These are phyloP conservation scores for Xiphorhynchus elegans DNA, from an alignment of 2,113 vertebrate genomes.

Conservation along the genomic window DNA sequence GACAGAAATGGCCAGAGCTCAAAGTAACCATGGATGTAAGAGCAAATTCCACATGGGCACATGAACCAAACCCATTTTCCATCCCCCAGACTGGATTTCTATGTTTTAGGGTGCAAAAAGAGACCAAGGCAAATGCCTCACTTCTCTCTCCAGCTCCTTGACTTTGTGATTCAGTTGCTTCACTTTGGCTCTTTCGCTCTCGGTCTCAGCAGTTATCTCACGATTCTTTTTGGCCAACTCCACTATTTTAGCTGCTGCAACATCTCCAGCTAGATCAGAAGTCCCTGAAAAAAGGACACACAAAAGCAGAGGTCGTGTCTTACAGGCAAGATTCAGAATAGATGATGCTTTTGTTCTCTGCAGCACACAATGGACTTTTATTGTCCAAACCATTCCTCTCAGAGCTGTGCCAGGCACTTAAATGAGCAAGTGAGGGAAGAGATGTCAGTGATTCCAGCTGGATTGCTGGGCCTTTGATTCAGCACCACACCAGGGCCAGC, in stretches of 20 bases:
- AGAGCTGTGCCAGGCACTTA: slow-evolving; percentile 49
- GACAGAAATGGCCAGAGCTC: background rate
- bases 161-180: slow-evolving; percentile 82
- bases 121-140: slow-evolving; percentile 48
- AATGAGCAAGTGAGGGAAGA: background rate
- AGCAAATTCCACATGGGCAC: background rate
- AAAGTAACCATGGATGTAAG: background rate
- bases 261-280: slow-evolving; percentile 81
- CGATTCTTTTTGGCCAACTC: slow-evolving; percentile 91
- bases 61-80: background rate
- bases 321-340: background rate
- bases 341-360: background rate
- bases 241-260: slow-evolving; percentile 89
- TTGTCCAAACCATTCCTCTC: background rate
- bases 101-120: background rate
- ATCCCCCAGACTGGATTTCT: background rate
- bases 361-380: background rate
- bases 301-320: background rate
- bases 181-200: slow-evolving; percentile 81
- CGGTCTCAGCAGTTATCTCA: slow-evolving; percentile 80
- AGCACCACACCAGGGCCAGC: background rate
- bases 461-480: background rate
- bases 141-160: slow-evolving; percentile 89
- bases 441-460: background rate
- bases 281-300: slow-evolving; percentile 71